Evolutionary conservation across 2,888 invertebrate genomes (phyloP).

Genomic region (Volucella inflata): DNA sequence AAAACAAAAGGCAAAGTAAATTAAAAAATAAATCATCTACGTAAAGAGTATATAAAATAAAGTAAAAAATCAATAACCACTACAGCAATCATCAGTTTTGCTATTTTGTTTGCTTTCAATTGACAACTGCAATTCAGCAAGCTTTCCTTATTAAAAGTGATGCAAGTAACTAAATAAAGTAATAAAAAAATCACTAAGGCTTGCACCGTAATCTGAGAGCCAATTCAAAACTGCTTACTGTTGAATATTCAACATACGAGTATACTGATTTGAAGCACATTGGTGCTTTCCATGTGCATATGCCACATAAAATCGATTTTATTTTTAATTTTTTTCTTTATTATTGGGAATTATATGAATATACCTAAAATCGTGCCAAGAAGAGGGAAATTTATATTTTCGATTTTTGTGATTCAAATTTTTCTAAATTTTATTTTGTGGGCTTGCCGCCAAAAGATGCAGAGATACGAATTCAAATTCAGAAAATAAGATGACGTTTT

Average conservation of each 20-base stretch:
- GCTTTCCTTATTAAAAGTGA: neutral
- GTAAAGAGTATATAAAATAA: neutral
- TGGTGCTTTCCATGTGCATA: too few relatives aligned
- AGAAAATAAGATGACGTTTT: neutral
- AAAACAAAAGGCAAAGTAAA: neutral
- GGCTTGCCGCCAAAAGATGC: conserved; percentile 11
- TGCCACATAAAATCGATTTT: too few relatives aligned
- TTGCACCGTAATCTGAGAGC: neutral
- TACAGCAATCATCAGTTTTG: conserved; percentile 2
- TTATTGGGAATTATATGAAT: too few relatives aligned
- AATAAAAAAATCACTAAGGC: neutral
- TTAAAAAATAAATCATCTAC: neutral
- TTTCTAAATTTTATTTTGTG: neutral
- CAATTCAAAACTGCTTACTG: neutral
- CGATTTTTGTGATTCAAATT: conserved; percentile 3
- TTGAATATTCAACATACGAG: too few relatives aligned
- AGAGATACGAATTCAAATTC: neutral
- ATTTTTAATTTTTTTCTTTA: too few relatives aligned
- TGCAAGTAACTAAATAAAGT: neutral
- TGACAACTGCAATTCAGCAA: neutral
- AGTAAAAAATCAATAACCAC: conserved; percentile 39
- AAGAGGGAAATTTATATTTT: conserved; percentile 6
- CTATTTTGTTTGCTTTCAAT: too few relatives aligned
- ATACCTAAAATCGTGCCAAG: too few relatives aligned
- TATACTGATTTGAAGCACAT: too few relatives aligned